A percentile compares a stretch with the other conserved stretches of the same genome.
Conservation (phyloP, 2,888 invertebrate genomes). For the Sisyra terminalis region DNA sequence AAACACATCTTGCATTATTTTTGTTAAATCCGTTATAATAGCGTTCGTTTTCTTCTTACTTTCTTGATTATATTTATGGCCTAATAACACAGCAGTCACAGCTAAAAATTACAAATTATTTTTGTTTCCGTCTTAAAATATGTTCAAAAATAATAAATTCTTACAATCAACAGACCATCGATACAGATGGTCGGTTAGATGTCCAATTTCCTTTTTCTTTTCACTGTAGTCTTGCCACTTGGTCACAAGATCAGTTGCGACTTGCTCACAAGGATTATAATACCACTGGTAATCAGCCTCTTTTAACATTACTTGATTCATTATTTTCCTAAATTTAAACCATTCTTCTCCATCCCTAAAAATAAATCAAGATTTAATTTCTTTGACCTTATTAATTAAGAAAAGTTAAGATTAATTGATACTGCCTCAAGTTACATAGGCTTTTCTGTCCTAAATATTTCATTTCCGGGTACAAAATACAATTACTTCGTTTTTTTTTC, state of each 20-base stretch:
- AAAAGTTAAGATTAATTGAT: too few relatives aligned
- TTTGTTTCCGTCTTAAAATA: background rate
- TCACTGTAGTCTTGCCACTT: conserved; percentile 21
- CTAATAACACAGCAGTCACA: conserved; percentile 27
- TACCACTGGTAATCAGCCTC: conserved; percentile 41
- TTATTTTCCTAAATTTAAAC: conserved; percentile 49
- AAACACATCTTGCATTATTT: conserved; percentile 54
- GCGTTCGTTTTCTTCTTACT: conserved; percentile 23
- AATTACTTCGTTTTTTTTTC: too few relatives aligned
- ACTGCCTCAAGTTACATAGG: too few relatives aligned
- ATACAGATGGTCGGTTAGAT: conserved; percentile 53
- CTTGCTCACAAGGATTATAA: conserved; percentile 34
- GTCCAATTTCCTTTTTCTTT: conserved; percentile 25
- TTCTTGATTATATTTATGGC: conserved; percentile 19
- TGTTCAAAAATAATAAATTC: conserved; percentile 14
- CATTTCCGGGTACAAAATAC: too few relatives aligned
- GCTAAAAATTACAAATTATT: conserved; percentile 15
- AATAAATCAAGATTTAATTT: conserved; percentile 1
- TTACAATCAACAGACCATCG: conserved; percentile 64
- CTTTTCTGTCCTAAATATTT: too few relatives aligned
- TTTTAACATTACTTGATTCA: conserved; percentile 57
- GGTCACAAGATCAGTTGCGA: conserved; percentile 29
- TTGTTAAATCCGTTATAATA: conserved; percentile 36
- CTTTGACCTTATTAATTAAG: too few relatives aligned
- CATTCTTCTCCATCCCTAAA: conserved; percentile 62